phyloP scores from a whole-genome alignment of 2,113 vertebrate species.

The Origma solitaria region DNA sequence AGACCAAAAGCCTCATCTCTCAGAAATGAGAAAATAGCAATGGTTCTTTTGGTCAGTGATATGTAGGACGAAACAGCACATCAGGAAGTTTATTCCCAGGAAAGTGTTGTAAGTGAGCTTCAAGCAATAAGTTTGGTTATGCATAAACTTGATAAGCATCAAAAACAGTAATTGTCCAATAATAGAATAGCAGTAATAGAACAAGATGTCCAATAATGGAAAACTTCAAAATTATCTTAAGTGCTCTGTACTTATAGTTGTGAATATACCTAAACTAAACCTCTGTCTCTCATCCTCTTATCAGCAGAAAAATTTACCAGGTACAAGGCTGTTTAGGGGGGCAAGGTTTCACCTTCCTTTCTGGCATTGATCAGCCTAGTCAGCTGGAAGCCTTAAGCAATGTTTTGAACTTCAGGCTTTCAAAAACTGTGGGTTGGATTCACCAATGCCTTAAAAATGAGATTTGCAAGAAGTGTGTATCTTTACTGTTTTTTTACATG shows the following conservation, averaged over 20 bases:
- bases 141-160: not conserved
- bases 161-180: not conserved
- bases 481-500: not conserved
- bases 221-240: not conserved
- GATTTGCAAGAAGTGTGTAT: not conserved
- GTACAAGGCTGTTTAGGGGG: not conserved
- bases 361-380: not conserved
- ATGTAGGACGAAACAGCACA: not conserved
- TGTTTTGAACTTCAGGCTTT: not conserved
- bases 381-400: not conserved
- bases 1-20: not conserved
- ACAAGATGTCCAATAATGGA: not conserved
- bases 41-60: not conserved
- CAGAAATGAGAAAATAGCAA: not conserved
- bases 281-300: not conserved
- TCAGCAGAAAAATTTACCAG: not conserved
- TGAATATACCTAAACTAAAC: not conserved
- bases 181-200: not conserved
- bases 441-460: not conserved
- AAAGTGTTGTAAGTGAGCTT: not conserved
- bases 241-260: not conserved
- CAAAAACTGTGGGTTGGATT: not conserved
- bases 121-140: not conserved
- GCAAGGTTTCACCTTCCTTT: not conserved
- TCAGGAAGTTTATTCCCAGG: not conserved